Conservation (phyloP, 2,888 invertebrate genomes). For the Philereme vetulata region DNA sequence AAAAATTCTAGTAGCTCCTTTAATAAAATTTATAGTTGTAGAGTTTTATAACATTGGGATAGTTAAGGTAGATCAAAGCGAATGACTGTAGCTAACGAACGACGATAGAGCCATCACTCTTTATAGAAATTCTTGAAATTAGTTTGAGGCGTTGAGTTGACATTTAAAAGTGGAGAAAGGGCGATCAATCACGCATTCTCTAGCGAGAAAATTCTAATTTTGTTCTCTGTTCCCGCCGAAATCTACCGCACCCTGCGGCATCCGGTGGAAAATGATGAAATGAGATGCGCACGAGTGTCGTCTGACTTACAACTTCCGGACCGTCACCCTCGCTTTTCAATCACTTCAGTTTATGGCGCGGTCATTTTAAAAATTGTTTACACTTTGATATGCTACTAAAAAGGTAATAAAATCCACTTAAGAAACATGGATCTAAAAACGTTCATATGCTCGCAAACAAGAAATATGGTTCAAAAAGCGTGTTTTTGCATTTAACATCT, state of each 20-base stretch:
- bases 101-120: constrained; percentile 48
- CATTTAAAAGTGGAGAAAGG: constrained; percentile 45
- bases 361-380: constrained; percentile 49
- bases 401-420: constrained; percentile 32
- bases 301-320: constrained; percentile 63
- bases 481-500: not conserved
- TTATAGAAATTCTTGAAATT: constrained; percentile 44
- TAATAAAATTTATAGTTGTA: constrained; percentile 14
- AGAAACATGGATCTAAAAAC: not conserved
- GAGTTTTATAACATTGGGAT: constrained; percentile 28
- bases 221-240: constrained; percentile 58
- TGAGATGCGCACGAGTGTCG: constrained; percentile 53
- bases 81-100: constrained; percentile 32
- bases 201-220: constrained; percentile 62
- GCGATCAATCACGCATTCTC: constrained; percentile 59
- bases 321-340: constrained; percentile 53
- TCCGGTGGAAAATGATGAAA: constrained; percentile 55
- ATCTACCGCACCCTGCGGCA: constrained; percentile 52
- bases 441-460: too few relatives aligned
- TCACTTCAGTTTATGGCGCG: constrained; percentile 53
- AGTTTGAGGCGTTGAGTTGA: constrained; percentile 42
- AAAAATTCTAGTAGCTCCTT: constrained; percentile 3
- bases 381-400: constrained; percentile 56
- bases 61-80: constrained; percentile 43
- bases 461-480: not conserved